Percentiles rank a stretch among this genome's conserved stretches.
Evolutionary conservation across 2,797 vertebrate genomes (phyloP).

Genomic region (Paramormyrops hopkinsi): DNA sequence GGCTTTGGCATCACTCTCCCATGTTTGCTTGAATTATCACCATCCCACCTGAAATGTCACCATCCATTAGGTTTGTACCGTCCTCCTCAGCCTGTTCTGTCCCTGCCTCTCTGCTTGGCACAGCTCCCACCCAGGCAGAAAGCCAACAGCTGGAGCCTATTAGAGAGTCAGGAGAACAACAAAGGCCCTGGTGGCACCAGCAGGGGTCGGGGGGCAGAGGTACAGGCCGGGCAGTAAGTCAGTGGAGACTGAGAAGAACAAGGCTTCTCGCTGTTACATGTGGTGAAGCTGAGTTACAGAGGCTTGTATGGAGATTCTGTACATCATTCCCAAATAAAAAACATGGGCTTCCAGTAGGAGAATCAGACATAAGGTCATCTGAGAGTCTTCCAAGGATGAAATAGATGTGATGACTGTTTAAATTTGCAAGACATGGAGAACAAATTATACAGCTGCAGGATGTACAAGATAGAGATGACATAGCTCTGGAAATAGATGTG

Average conservation of each 20-base stretch:
- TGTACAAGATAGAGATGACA: background rate
- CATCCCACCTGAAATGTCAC: background rate
- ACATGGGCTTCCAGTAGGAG: background rate
- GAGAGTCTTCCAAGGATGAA: background rate
- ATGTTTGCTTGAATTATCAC: background rate
- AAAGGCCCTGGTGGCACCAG: background rate
- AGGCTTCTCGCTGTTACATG: background rate
- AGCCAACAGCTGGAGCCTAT: conserved; percentile 6
- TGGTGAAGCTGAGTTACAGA: background rate
- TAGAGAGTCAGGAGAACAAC: background rate
- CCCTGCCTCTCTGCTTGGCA: background rate
- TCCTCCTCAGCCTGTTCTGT: background rate
- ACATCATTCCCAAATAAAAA: background rate
- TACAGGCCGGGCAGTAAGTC: conserved; percentile 9
- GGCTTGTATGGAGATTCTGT: background rate
- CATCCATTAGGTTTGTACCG: background rate
- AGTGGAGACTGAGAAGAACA: background rate
- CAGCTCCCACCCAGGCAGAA: background rate
- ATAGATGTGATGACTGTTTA: background rate
- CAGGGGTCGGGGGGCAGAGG: background rate
- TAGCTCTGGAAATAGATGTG: background rate
- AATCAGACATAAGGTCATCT: background rate
- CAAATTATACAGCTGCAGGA: background rate
- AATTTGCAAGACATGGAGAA: background rate
- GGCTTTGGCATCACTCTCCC: background rate